Evolutionary conservation across 2,888 invertebrate genomes (phyloP).

Genomic region (Acanthoscelides obtectus): DNA sequence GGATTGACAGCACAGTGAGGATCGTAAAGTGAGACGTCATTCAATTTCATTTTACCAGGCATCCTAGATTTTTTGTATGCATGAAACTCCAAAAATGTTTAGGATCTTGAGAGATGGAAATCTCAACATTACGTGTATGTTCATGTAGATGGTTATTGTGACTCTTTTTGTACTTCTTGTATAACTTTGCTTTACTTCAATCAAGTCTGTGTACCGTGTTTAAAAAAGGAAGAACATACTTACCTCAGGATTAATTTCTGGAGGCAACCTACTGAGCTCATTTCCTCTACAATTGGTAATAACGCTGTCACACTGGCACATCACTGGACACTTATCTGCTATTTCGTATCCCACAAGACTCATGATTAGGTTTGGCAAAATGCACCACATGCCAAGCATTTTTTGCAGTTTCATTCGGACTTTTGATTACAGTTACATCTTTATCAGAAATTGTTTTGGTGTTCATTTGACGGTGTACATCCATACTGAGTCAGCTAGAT

Average conservation of each 20-base stretch:
- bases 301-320: slow-evolving; percentile 23
- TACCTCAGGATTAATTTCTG: slow-evolving; percentile 27
- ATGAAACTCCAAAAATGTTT: no score
- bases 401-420: neutral
- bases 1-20: no score
- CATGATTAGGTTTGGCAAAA: neutral
- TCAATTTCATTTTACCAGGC: no score
- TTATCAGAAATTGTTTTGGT: neutral
- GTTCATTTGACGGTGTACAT: neutral
- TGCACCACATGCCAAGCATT: neutral
- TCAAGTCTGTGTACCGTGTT: no score
- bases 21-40: no score
- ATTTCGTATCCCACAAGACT: neutral
- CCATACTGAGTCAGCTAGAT: neutral
- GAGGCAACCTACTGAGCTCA: slow-evolving; percentile 23
- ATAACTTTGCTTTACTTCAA: no score
- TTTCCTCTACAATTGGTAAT: slow-evolving; percentile 25
- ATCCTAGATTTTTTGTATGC: no score
- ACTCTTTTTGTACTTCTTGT: no score
- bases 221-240: slow-evolving; percentile 20
- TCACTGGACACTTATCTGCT: slow-evolving; percentile 18
- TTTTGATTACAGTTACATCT: neutral
- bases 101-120: no score
- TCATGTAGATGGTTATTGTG: no score
- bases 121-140: no score